Conservation (phyloP, 2,797 vertebrate species). For the Fratercula arctica region DNA sequence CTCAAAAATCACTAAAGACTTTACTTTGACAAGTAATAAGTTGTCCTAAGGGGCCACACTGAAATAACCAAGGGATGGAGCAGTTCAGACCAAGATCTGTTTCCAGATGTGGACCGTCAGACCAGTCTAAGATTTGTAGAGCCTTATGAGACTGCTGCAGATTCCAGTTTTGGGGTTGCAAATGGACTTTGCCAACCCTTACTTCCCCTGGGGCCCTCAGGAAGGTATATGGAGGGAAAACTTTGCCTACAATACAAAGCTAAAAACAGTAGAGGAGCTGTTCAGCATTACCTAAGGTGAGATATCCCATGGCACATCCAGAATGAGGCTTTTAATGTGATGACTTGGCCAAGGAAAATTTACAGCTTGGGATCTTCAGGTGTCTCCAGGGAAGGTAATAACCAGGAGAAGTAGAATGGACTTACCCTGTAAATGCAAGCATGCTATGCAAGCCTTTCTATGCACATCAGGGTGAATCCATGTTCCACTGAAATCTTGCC, state of each 20-base stretch:
- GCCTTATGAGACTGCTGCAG: neutral
- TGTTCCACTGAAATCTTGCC: neutral
- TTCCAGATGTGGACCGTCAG: neutral
- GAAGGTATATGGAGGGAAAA: neutral
- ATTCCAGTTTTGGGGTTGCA: neutral
- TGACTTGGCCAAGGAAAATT: neutral
- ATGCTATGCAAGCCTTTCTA: neutral
- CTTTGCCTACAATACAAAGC: neutral
- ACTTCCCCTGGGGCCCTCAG: neutral
- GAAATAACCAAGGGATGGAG: neutral
- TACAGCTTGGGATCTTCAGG: neutral
- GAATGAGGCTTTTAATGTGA: neutral
- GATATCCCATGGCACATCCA: neutral
- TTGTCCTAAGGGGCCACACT: neutral
- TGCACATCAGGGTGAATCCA: neutral
- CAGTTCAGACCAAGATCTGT: neutral
- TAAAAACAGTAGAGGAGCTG: neutral
- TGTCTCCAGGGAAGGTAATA: neutral
- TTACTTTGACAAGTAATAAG: neutral
- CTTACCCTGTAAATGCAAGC: neutral
- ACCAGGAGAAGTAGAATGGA: neutral
- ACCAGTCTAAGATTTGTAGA: neutral
- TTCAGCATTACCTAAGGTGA: neutral
- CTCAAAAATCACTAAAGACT: neutral
- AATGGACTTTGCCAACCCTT: neutral